Evolutionary conservation across 2,797 vertebrate genomes (phyloP).

Genomic region (Mus minutoides): DNA sequence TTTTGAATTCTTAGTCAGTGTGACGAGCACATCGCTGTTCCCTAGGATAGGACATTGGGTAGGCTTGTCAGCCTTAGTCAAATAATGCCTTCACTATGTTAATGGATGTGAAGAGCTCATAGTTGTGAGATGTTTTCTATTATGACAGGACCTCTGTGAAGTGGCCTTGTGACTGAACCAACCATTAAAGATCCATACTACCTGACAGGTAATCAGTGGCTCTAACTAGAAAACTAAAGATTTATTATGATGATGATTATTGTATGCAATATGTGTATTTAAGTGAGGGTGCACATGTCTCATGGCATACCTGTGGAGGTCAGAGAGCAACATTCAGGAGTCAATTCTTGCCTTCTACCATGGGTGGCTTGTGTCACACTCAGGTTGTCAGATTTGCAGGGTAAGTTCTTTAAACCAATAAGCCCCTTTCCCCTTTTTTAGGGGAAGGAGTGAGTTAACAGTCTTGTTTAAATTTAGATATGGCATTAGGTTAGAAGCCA

Average conservation of each 20-base stretch:
- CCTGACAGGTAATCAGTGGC: not conserved
- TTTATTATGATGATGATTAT: not conserved
- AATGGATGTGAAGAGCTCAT: not conserved
- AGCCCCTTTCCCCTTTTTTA: not conserved
- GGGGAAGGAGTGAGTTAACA: rapidly evolving
- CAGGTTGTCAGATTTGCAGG: not conserved
- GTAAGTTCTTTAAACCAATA: not conserved
- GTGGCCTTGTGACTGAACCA: not conserved
- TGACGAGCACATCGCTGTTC: not conserved
- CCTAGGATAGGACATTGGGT: not conserved
- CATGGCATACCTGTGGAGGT: not conserved
- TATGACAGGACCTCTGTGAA: not conserved
- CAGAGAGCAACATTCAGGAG: not conserved
- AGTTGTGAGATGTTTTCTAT: not conserved
- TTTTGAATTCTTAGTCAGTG: not conserved
- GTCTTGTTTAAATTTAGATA: not conserved
- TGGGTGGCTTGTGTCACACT: not conserved
- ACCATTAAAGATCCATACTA: not conserved
- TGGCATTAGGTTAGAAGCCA: not conserved
- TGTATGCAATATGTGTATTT: not conserved
- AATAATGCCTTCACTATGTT: not conserved
- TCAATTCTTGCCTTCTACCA: not conserved
- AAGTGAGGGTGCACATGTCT: not conserved
- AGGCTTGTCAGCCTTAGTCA: not conserved
- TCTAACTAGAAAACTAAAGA: slow-evolving; percentile 30